Conservation (phyloP, 2,888 invertebrate species). For the Onthophagus sagittarius region DNA sequence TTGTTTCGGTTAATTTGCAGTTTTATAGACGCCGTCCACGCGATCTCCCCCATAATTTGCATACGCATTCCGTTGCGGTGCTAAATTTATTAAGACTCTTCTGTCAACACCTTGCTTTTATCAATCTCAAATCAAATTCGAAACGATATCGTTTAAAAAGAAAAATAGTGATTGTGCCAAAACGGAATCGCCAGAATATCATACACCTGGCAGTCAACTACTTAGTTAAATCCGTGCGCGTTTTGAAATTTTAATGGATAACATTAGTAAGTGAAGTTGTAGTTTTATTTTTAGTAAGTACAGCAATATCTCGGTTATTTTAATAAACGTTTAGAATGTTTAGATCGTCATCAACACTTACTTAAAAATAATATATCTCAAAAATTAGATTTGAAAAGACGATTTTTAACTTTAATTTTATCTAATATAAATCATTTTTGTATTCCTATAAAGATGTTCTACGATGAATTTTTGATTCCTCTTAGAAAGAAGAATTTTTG, state of each 20-base stretch:
- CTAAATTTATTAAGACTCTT: conserved; percentile 1
- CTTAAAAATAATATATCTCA: neutral
- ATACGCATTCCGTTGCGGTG: conserved; percentile 8
- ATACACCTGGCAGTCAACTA: neutral
- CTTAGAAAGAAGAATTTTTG: no score
- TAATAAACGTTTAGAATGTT: neutral
- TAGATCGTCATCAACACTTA: neutral
- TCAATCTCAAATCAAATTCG: no score
- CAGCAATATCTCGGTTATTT: neutral
- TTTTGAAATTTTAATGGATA: neutral
- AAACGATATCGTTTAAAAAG: no score
- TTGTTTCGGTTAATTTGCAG: conserved; percentile 13
- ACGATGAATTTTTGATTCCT: no score
- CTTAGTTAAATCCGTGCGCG: neutral
- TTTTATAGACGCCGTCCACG: conserved; percentile 7
- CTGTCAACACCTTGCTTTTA: neutral
- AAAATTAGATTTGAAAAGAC: no score
- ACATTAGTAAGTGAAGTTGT: neutral
- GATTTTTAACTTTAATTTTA: no score
- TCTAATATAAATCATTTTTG: no score
- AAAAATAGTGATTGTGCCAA: neutral
- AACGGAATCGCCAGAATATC: neutral
- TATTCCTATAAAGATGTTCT: no score
- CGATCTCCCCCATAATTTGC: neutral
- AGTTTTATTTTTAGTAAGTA: neutral